Percentiles rank a stretch among this genome's conserved stretches.
Conservation (phyloP, 2,113 vertebrate genomes). For the Amblyornis subalaris region DNA sequence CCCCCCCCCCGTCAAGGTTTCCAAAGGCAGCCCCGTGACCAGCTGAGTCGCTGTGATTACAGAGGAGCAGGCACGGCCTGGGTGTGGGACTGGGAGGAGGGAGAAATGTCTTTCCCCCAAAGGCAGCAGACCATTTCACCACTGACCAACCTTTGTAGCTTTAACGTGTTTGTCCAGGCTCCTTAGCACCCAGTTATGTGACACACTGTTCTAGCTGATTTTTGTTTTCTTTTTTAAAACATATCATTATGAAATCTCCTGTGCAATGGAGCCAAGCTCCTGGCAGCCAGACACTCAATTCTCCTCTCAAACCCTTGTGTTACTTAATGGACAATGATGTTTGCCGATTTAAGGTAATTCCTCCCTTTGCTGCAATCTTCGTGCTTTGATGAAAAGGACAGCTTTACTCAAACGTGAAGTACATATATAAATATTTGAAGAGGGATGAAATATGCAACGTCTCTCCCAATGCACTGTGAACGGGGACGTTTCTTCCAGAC, state of each 20-base stretch:
- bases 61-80: background rate
- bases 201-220: background rate
- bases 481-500: background rate
- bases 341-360: background rate
- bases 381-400: background rate
- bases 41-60: background rate
- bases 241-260: background rate
- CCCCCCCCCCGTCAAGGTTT: background rate
- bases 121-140: background rate
- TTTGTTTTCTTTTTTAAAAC: background rate
- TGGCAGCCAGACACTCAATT: background rate
- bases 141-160: background rate
- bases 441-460: background rate
- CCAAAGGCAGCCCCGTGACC: background rate
- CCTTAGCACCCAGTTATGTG: background rate
- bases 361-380: background rate
- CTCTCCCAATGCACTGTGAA: background rate
- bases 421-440: slow-evolving; percentile 1
- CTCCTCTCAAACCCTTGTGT: background rate
- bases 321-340: background rate
- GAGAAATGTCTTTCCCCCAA: background rate
- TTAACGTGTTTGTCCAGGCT: background rate
- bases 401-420: background rate
- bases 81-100: background rate
- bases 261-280: background rate